A percentile compares a stretch with the other conserved stretches of the same genome.
Conservation (phyloP, 1,140 invertebrate species). For the Grapholita molesta region DNA sequence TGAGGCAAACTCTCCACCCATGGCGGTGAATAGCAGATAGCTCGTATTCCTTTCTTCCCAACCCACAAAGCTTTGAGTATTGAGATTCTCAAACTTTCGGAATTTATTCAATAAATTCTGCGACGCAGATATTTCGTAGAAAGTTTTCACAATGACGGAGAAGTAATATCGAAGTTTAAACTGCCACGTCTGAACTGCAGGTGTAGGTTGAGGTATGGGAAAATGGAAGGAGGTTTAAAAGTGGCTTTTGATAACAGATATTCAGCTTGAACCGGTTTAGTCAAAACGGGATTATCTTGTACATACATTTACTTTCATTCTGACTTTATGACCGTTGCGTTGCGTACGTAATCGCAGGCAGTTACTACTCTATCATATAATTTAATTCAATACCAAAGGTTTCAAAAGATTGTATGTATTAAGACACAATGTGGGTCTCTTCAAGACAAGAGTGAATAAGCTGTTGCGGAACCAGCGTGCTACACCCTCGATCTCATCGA, state of each 20-base stretch:
- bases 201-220: neutral
- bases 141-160: neutral
- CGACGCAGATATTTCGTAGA: neutral
- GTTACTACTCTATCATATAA: too few relatives aligned
- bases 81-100: neutral
- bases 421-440: too few relatives aligned
- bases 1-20: neutral
- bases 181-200: neutral
- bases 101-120: constrained; percentile 1
- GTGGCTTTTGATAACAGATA: neutral
- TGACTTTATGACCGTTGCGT: too few relatives aligned
- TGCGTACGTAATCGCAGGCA: too few relatives aligned
- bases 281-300: too few relatives aligned
- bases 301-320: too few relatives aligned
- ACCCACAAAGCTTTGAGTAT: neutral
- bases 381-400: too few relatives aligned
- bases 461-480: too few relatives aligned
- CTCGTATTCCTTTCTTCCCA: neutral
- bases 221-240: neutral
- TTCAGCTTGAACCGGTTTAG: too few relatives aligned
- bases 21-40: neutral
- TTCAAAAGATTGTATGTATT: too few relatives aligned
- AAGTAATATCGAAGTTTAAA: neutral
- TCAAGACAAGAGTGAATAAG: too few relatives aligned
- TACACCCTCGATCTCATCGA: too few relatives aligned